A percentile compares a stretch with the other conserved stretches of the same genome.
These are phyloP conservation scores for Palaemon carinicauda DNA, from an alignment of 1,140 invertebrate species.

Conservation along the genomic window DNA sequence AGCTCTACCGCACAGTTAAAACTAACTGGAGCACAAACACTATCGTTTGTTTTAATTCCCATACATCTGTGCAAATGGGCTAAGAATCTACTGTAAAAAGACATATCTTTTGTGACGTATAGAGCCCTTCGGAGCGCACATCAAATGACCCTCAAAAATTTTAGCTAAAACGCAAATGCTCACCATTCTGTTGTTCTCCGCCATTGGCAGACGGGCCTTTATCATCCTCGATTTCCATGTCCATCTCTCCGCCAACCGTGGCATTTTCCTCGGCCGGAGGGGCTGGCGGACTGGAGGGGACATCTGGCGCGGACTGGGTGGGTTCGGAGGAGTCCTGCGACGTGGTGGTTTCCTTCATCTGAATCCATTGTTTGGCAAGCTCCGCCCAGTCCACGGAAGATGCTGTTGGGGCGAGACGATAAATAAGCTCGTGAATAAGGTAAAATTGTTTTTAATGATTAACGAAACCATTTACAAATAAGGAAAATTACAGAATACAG, in stretches of 20 bases:
- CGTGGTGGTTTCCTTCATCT: constrained; percentile 81
- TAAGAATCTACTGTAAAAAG: too few relatives aligned
- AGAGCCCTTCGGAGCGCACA: too few relatives aligned
- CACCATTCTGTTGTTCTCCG: constrained; percentile 64
- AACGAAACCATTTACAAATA: too few relatives aligned
- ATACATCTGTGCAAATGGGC: too few relatives aligned
- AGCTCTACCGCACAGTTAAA: too few relatives aligned
- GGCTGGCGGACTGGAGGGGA: constrained; percentile 17
- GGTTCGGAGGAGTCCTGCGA: constrained; percentile 16
- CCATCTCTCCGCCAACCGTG: constrained; percentile 76
- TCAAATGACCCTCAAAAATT: too few relatives aligned
- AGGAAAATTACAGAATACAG: too few relatives aligned
- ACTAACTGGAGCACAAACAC: too few relatives aligned
- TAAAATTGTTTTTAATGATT: too few relatives aligned
- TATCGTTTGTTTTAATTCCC: too few relatives aligned
- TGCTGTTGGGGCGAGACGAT: neutral
- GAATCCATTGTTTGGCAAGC: constrained; percentile 96
- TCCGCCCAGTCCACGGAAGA: constrained; percentile 90
- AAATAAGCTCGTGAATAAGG: too few relatives aligned
- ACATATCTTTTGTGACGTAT: too few relatives aligned
- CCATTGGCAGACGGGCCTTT: constrained; percentile 62
- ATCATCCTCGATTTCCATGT: constrained; percentile 83
- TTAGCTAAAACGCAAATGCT: neutral
- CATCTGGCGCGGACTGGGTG: neutral
- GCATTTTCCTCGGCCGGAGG: constrained; percentile 42